phyloP scores from a whole-genome alignment of 2,797 vertebrate genomes.

The Siniperca obscura region DNA sequence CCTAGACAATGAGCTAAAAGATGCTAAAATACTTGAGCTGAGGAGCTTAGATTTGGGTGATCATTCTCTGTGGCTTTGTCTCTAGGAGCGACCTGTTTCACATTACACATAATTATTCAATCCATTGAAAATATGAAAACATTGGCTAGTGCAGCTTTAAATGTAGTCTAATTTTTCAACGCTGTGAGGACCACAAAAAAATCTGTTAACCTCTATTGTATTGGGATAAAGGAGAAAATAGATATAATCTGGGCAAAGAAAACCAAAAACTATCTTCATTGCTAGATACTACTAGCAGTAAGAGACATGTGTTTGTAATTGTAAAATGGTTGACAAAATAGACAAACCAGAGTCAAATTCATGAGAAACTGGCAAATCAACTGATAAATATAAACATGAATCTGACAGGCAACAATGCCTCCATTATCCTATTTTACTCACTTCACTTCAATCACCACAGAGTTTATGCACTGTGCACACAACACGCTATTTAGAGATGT shows the following conservation, averaged over 20 bases:
- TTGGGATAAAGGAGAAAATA: background rate
- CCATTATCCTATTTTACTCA: slow-evolving; percentile 25
- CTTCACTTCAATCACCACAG: slow-evolving; percentile 7
- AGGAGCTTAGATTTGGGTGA: background rate
- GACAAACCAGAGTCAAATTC: background rate
- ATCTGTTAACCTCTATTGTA: background rate
- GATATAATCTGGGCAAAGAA: background rate
- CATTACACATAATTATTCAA: too few relatives aligned
- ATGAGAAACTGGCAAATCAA: background rate
- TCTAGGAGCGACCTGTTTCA: background rate
- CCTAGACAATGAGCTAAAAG: background rate
- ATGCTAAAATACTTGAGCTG: background rate
- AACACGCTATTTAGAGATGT: slow-evolving; percentile 39
- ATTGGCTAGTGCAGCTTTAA: background rate
- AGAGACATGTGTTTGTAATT: background rate
- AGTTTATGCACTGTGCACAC: slow-evolving; percentile 23
- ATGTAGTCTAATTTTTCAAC: background rate
- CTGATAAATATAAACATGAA: background rate
- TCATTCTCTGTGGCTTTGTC: background rate
- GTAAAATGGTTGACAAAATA: background rate
- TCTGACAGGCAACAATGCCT: slow-evolving; percentile 29
- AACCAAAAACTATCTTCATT: background rate
- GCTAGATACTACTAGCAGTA: too few relatives aligned
- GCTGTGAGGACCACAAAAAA: background rate
- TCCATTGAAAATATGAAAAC: background rate